Conservation (phyloP, 2,797 vertebrate genomes). For the Poecilia velifera region DNA sequence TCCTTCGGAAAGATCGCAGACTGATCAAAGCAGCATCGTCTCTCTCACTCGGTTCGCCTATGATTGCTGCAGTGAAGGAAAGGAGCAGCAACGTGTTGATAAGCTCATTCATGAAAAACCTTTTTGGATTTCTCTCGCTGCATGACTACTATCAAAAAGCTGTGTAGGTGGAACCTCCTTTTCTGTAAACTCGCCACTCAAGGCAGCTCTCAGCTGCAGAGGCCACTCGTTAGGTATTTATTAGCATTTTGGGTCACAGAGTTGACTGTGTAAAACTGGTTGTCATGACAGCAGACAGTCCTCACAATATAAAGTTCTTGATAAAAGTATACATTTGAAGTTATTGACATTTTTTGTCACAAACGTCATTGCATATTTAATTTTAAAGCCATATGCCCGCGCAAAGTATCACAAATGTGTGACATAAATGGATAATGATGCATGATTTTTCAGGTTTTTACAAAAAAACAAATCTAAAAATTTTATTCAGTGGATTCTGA, state of each 20-base stretch:
- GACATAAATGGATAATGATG: no score
- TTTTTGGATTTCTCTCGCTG: not conserved
- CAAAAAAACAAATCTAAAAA: not conserved
- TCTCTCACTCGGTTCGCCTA: not conserved
- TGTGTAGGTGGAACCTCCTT: conserved; percentile 28
- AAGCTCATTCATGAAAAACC: not conserved
- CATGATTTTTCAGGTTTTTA: not conserved
- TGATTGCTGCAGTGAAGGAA: not conserved
- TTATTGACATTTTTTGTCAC: not conserved
- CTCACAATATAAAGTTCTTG: not conserved
- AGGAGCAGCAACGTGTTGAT: not conserved
- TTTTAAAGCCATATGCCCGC: not conserved
- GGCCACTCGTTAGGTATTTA: conserved; percentile 24
- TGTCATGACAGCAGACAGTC: conserved; percentile 3
- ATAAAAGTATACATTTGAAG: not conserved
- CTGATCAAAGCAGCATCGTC: not conserved
- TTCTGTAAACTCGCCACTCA: conserved; percentile 5
- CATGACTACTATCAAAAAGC: not conserved
- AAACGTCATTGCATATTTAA: not conserved
- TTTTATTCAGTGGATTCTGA: not conserved
- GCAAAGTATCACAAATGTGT: not conserved
- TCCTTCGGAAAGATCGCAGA: not conserved
- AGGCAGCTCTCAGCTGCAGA: conserved; percentile 4
- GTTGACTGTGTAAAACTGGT: not conserved
- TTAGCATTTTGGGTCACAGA: conserved; percentile 23